Conservation (phyloP, 2,797 vertebrate species). For the Artibeus jamaicensis region DNA sequence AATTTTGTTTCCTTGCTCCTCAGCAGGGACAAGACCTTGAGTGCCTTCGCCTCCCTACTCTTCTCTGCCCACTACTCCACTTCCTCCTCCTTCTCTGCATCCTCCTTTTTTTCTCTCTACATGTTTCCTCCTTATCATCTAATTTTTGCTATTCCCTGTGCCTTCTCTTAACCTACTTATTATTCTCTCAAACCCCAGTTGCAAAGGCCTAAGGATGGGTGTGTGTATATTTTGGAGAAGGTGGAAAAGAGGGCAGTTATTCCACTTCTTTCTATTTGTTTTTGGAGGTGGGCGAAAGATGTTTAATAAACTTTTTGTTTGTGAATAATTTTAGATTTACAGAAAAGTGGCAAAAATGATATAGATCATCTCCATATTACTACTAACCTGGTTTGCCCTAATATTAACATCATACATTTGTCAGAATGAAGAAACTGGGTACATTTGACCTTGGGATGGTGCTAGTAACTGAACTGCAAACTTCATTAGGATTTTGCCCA, state of each 20-base stretch:
- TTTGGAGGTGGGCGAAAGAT: accelerated
- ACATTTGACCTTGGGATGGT: not conserved
- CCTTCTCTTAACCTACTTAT: not conserved
- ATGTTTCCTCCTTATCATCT: not conserved
- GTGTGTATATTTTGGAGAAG: not conserved
- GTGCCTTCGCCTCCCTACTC: not conserved
- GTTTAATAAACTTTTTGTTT: not conserved
- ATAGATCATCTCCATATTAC: not conserved
- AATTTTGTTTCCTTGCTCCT: not conserved
- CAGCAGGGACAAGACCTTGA: not conserved
- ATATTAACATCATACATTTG: not conserved
- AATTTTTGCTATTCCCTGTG: not conserved
- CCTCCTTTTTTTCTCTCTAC: not conserved
- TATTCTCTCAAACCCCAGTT: not conserved
- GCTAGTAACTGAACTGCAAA: not conserved
- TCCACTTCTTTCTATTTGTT: not conserved
- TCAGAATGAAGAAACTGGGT: not conserved
- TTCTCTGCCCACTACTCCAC: not conserved
- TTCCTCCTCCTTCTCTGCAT: not conserved
- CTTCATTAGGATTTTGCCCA: not conserved
- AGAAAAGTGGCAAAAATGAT: not conserved
- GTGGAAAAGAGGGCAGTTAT: not conserved
- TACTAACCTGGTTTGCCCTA: not conserved
- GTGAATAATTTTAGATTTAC: conserved; percentile 3
- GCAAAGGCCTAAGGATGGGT: not conserved